Percentiles rank a stretch among this genome's conserved stretches.
These are phyloP conservation scores for Siderastrea siderea DNA, from an alignment of 92 coral and sea anemone genomes.

Conservation along the genomic window DNA sequence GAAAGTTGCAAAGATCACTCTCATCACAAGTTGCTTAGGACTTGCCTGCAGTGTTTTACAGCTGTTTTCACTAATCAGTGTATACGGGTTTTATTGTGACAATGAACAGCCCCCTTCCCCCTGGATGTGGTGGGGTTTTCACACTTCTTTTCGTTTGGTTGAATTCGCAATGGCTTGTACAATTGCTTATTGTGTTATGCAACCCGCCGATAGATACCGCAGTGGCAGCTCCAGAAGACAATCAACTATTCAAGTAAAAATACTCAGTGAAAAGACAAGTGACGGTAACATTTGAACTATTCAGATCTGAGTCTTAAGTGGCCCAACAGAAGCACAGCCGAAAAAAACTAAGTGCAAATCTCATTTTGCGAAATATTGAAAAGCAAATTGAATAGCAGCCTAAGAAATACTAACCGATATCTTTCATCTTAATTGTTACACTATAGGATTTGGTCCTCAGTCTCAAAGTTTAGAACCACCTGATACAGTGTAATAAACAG, in stretches of 20 bases:
- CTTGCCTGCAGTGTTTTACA: slow-evolving; percentile 71
- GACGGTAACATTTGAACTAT: not conserved
- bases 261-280: not conserved
- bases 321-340: not conserved
- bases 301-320: not conserved
- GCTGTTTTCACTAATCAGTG: slow-evolving; percentile 68
- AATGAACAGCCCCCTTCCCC: slow-evolving; percentile 46
- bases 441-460: too few relatives aligned
- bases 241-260: not conserved
- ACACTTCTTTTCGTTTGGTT: slow-evolving; percentile 69
- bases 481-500: too few relatives aligned
- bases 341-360: too few relatives aligned
- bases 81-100: slow-evolving; percentile 60
- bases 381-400: too few relatives aligned
- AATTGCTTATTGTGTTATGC: slow-evolving; percentile 74
- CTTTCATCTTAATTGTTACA: too few relatives aligned
- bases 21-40: slow-evolving; percentile 74
- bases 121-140: slow-evolving; percentile 85
- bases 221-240: not conserved
- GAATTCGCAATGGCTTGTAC: slow-evolving; percentile 76
- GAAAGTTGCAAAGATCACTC: slow-evolving; percentile 83
- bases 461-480: too few relatives aligned
- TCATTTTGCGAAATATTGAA: too few relatives aligned
- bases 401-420: too few relatives aligned
- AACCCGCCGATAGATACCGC: slow-evolving; percentile 47